Percentiles rank a stretch among this genome's conserved stretches.
phyloP scores from a whole-genome alignment of 2,888 invertebrate species.

The Cylloceria caligata region DNA sequence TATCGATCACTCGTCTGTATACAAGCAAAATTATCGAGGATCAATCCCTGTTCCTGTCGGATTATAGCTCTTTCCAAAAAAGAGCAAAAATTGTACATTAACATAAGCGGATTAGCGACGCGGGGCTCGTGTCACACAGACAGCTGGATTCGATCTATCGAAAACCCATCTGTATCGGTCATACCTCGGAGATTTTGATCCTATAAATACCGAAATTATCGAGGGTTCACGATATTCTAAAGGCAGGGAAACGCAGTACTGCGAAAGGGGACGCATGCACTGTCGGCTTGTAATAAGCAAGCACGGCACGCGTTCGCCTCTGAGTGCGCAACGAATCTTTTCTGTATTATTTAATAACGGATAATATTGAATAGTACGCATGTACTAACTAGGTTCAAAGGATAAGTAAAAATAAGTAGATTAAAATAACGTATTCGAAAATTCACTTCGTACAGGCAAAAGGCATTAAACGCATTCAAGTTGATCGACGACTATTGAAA shows the following conservation, averaged over 20 bases:
- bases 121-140: constrained; percentile 71
- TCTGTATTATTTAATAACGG: constrained; percentile 11
- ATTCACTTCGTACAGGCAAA: background rate
- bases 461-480: background rate
- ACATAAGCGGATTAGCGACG: constrained; percentile 81
- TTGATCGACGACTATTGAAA: too few species aligned
- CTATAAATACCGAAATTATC: constrained; percentile 83
- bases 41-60: constrained; percentile 74
- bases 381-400: too few species aligned
- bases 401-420: background rate
- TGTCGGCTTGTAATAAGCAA: constrained; percentile 13
- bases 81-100: constrained; percentile 82
- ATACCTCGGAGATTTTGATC: constrained; percentile 78
- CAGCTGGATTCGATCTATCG: constrained; percentile 81
- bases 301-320: constrained; percentile 16
- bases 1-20: constrained; percentile 57
- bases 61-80: constrained; percentile 77
- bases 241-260: constrained; percentile 52
- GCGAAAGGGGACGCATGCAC: constrained; percentile 12
- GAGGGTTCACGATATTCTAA: constrained; percentile 65
- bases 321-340: constrained; percentile 10
- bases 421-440: background rate
- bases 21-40: constrained; percentile 77
- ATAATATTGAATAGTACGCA: background rate
- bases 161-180: constrained; percentile 79